Percentiles rank a stretch among this genome's conserved stretches.
phyloP scores from a whole-genome alignment of 2,888 invertebrate genomes.

The Drosophila recens region DNA sequence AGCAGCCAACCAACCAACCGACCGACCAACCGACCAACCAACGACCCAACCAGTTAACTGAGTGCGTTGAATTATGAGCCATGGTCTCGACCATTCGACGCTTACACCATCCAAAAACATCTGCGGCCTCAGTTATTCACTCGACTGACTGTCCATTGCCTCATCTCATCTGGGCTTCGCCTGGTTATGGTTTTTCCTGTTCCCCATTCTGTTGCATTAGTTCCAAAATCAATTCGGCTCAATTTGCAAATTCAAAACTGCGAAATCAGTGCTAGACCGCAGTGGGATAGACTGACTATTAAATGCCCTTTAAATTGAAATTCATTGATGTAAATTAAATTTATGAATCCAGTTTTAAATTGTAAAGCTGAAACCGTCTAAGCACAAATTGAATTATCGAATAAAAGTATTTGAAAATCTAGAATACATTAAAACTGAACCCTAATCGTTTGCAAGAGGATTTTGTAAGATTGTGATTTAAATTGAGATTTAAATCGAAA shows the following conservation, averaged over 20 bases:
- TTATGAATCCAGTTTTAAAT: too few relatives aligned
- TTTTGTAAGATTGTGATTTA: too few relatives aligned
- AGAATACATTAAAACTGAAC: too few relatives aligned
- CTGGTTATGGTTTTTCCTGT: conserved; percentile 8
- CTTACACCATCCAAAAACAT: conserved; percentile 30
- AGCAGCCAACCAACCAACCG: conserved; percentile 6
- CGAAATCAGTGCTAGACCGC: not conserved
- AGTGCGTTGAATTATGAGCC: conserved; percentile 67
- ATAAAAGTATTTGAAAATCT: too few relatives aligned
- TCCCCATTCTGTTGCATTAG: conserved; percentile 26
- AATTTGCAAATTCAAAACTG: conserved; percentile 14
- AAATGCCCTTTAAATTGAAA: not conserved
- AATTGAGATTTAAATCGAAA: too few relatives aligned
- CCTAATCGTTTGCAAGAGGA: too few relatives aligned
- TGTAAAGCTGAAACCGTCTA: too few relatives aligned
- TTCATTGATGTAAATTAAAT: too few relatives aligned
- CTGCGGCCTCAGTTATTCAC: conserved; percentile 6
- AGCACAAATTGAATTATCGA: too few relatives aligned
- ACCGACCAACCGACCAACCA: conserved; percentile 12
- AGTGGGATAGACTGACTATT: not conserved
- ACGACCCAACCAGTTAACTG: conserved; percentile 53
- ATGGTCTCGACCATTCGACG: conserved; percentile 32
- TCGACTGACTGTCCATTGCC: not conserved
- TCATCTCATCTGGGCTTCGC: not conserved
- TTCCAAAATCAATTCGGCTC: conserved; percentile 35